Percentiles rank a stretch among this genome's conserved stretches.
These are phyloP conservation scores for Troglohyphantes excavatus DNA, from an alignment of 2,888 invertebrate genomes.

Conservation along the genomic window DNA sequence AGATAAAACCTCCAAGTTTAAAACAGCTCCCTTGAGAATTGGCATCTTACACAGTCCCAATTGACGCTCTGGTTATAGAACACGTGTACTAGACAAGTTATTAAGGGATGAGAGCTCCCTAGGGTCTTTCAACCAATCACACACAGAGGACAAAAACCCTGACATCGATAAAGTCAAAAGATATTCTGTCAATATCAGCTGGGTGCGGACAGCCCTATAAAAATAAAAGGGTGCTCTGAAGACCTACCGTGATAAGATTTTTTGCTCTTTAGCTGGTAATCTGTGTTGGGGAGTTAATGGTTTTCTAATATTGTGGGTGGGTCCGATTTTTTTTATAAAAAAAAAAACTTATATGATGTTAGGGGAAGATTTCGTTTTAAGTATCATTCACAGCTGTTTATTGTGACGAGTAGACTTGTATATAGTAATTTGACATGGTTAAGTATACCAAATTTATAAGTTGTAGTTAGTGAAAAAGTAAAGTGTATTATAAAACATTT, in stretches of 20 bases:
- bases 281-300: neutral
- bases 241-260: neutral
- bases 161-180: slow-evolving; percentile 40
- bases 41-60: slow-evolving; percentile 15
- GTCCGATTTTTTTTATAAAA: too few species aligned
- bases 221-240: slow-evolving; percentile 18
- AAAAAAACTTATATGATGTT: too few species aligned
- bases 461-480: too few species aligned
- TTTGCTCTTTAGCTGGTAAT: neutral
- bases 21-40: neutral
- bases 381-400: too few species aligned
- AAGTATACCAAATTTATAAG: too few species aligned
- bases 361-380: too few species aligned
- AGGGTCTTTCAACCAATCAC: slow-evolving; percentile 32
- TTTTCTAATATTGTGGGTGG: neutral
- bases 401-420: too few species aligned
- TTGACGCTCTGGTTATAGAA: slow-evolving; percentile 37
- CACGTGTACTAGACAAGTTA: slow-evolving; percentile 56
- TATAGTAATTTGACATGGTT: too few species aligned
- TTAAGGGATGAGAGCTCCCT: slow-evolving; percentile 36
- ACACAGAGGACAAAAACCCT: slow-evolving; percentile 11
- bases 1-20: neutral
- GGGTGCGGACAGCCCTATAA: slow-evolving; percentile 10
- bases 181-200: slow-evolving; percentile 56
- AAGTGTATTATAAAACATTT: too few species aligned